These are phyloP conservation scores for Darevskia nairensis DNA, from an alignment of 2,797 vertebrate species.

Conservation along the genomic window DNA sequence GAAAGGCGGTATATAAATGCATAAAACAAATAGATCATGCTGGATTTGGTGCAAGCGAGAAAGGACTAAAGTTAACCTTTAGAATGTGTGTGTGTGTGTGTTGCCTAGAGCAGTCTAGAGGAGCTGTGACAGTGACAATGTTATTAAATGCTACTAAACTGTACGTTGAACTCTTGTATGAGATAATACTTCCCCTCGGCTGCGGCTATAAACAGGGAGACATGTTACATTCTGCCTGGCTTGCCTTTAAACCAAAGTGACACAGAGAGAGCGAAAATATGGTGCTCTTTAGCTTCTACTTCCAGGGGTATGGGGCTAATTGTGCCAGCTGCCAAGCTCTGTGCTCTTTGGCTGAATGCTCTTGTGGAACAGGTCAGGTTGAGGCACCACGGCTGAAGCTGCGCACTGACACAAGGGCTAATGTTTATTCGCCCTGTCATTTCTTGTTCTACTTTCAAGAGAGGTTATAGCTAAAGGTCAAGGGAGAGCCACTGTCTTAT, in stretches of 20 bases:
- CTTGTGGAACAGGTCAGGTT: not conserved
- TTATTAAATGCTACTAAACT: constrained; percentile 50
- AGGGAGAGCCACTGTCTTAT: constrained; percentile 68
- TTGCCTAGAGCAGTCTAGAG: not conserved
- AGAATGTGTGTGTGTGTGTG: not conserved
- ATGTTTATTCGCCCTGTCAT: constrained; percentile 59
- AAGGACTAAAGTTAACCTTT: not conserved
- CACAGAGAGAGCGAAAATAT: not conserved
- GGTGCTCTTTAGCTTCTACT: fast-evolving
- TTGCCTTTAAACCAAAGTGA: constrained; percentile 43
- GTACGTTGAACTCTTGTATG: constrained; percentile 39
- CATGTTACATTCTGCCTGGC: constrained; percentile 24
- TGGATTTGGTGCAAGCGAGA: not conserved
- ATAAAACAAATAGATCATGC: not conserved
- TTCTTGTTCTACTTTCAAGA: constrained; percentile 58
- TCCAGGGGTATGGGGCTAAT: not conserved
- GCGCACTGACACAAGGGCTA: constrained; percentile 10
- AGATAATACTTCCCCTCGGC: constrained; percentile 41
- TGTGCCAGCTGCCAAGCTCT: not conserved
- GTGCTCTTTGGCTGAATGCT: not conserved
- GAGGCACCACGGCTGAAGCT: fast-evolving
- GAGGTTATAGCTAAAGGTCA: constrained; percentile 82
- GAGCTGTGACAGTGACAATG: not conserved
- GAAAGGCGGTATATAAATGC: not conserved
- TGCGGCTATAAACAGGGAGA: constrained; percentile 38